These are phyloP conservation scores for Miniopterus natalensis DNA, from an alignment of 2,113 vertebrate genomes.

Conservation along the genomic window DNA sequence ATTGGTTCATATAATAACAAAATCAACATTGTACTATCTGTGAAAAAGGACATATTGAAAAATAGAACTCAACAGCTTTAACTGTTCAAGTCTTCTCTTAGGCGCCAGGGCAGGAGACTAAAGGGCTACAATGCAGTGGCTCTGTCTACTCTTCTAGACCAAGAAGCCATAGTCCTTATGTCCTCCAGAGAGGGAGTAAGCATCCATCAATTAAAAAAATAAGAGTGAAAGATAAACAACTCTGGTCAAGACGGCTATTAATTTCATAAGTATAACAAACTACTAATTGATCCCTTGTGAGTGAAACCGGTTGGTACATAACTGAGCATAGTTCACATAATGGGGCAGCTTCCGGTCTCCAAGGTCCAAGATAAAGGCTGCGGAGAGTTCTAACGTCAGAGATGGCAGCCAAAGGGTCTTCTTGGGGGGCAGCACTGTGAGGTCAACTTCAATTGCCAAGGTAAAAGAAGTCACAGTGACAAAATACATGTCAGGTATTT, in stretches of 20 bases:
- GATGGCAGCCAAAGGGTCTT: slow-evolving; percentile 85
- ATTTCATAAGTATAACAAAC: slow-evolving; percentile 90
- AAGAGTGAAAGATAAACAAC: slow-evolving; percentile 88
- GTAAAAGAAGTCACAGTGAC: slow-evolving; percentile 41
- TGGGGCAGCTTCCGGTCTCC: slow-evolving; percentile 90
- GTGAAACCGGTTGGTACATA: slow-evolving; percentile 88
- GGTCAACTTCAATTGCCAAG: background rate
- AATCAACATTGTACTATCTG: background rate
- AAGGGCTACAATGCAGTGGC: slow-evolving; percentile 80
- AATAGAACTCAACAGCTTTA: background rate
- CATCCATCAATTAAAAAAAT: slow-evolving; percentile 77
- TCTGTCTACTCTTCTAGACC: background rate
- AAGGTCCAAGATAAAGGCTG: slow-evolving; percentile 89
- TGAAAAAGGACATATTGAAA: background rate
- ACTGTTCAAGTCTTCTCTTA: slow-evolving; percentile 27
- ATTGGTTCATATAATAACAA: background rate
- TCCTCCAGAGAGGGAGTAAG: slow-evolving; percentile 84
- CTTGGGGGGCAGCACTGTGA: slow-evolving; percentile 74
- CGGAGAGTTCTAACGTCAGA: slow-evolving; percentile 88
- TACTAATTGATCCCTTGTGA: slow-evolving; percentile 88
- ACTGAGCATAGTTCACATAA: slow-evolving; percentile 91
- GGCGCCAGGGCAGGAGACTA: background rate
- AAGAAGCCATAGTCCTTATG: slow-evolving; percentile 57
- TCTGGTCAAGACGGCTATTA: slow-evolving; percentile 90
- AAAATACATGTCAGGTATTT: background rate